Evolutionary conservation across 2,113 vertebrate species (phyloP).

Genomic region (Chlorocebus sabaeus): DNA sequence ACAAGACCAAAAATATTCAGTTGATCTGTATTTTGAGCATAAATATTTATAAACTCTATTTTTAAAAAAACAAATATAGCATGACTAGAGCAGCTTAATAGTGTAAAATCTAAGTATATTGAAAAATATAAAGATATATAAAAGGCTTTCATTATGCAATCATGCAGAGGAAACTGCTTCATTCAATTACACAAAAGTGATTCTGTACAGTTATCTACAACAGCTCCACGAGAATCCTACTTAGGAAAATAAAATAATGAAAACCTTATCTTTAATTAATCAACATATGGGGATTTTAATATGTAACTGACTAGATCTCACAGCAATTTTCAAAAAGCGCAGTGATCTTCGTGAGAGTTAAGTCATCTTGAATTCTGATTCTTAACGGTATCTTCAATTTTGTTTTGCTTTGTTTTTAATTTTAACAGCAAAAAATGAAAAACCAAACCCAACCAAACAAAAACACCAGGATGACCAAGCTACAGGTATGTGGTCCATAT

Average conservation of each 20-base stretch:
- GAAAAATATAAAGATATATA: slow-evolving; percentile 77
- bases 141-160: slow-evolving; percentile 73
- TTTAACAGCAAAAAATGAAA: slow-evolving; percentile 23
- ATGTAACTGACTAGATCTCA: slow-evolving; percentile 23
- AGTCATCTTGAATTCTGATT: slow-evolving; percentile 45
- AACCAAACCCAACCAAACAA: background rate
- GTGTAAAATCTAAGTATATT: slow-evolving; percentile 75
- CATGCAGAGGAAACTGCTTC: slow-evolving; percentile 68
- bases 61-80: slow-evolving; percentile 64
- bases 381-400: slow-evolving; percentile 22
- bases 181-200: slow-evolving; percentile 67
- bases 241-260: slow-evolving; percentile 50
- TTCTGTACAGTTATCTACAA: slow-evolving; percentile 72
- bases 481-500: slow-evolving; percentile 2
- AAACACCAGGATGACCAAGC: background rate
- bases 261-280: slow-evolving; percentile 33
- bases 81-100: slow-evolving; percentile 61
- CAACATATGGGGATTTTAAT: slow-evolving; percentile 13
- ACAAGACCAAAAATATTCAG: slow-evolving; percentile 74
- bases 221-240: slow-evolving; percentile 42
- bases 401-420: slow-evolving; percentile 47
- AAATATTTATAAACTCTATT: slow-evolving; percentile 77
- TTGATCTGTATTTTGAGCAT: slow-evolving; percentile 74
- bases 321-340: slow-evolving; percentile 52
- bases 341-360: slow-evolving; percentile 64